Percentiles rank a stretch among this genome's conserved stretches.
Conservation (phyloP, 2,113 vertebrate species). For the Megaceryle torquata region DNA sequence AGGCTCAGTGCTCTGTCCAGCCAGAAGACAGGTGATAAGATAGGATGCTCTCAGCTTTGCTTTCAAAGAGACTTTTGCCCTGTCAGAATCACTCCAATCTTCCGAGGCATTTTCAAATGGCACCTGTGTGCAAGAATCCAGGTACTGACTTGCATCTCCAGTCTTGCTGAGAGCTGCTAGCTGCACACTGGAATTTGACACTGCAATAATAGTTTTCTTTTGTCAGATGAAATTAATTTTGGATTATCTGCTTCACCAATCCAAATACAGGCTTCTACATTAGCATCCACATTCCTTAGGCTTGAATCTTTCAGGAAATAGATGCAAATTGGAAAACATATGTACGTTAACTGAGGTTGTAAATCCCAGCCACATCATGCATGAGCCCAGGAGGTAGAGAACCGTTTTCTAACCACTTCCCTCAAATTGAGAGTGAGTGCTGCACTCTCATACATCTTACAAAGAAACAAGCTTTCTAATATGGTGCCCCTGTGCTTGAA, state of each 20-base stretch:
- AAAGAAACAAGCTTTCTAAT: conserved; percentile 3
- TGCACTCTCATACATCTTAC: not conserved
- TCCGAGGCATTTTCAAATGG: not conserved
- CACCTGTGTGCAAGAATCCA: not conserved
- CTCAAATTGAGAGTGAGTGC: conserved; percentile 27
- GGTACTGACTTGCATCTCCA: conserved; percentile 4
- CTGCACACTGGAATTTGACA: conserved; percentile 25
- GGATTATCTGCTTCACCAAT: conserved; percentile 74
- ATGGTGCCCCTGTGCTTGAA: not conserved
- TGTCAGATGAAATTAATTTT: conserved; percentile 73
- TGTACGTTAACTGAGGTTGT: not conserved
- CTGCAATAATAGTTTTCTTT: conserved; percentile 59
- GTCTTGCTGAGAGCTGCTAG: conserved; percentile 22
- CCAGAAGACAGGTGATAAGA: not conserved
- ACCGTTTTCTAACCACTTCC: conserved; percentile 38
- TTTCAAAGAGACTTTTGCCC: not conserved
- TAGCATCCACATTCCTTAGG: conserved; percentile 62
- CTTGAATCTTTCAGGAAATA: conserved; percentile 60
- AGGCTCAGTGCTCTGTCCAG: not conserved
- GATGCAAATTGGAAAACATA: conserved; percentile 65
- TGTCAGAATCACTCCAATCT: not conserved
- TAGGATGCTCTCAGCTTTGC: not conserved
- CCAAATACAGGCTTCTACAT: conserved; percentile 51
- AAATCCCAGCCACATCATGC: conserved; percentile 25
- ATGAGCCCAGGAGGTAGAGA: conserved; percentile 18